Conservation (phyloP, 1,140 invertebrate species). For the Macrosteles quadrilineatus region DNA sequence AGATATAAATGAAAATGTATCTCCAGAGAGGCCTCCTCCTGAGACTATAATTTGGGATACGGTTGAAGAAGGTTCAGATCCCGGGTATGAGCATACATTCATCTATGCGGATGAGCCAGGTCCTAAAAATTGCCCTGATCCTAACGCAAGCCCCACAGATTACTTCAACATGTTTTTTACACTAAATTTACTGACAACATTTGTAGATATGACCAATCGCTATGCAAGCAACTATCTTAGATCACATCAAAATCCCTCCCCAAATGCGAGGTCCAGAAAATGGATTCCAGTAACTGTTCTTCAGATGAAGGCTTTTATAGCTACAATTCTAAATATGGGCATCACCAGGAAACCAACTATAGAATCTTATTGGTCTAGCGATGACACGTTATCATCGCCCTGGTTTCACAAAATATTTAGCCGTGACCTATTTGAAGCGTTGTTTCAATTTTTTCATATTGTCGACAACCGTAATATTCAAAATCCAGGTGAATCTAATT, state of each 20-base stretch:
- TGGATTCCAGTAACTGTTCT: not conserved
- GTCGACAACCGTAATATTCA: not conserved
- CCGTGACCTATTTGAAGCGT: not conserved
- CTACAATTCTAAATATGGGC: not conserved
- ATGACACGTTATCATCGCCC: not conserved
- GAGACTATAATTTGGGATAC: no score
- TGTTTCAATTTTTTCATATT: not conserved
- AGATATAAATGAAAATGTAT: no score
- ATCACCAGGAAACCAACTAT: not conserved
- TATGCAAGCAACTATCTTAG: not conserved
- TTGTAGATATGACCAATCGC: not conserved
- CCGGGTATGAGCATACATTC: no score
- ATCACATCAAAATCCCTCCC: not conserved
- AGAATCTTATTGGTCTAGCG: not conserved
- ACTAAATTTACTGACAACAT: not conserved
- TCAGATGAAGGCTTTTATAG: not conserved
- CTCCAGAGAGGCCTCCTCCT: no score
- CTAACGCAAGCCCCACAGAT: not conserved
- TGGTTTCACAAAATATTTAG: not conserved
- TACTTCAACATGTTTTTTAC: slow-evolving; percentile 8
- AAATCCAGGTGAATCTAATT: not conserved
- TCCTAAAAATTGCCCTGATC: not conserved
- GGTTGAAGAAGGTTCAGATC: no score
- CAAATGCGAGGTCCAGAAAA: not conserved
- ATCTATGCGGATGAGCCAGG: not conserved